Percentiles rank a stretch among this genome's conserved stretches.
Conservation (phyloP, 2,888 invertebrate genomes). For the Pammene aurita region DNA sequence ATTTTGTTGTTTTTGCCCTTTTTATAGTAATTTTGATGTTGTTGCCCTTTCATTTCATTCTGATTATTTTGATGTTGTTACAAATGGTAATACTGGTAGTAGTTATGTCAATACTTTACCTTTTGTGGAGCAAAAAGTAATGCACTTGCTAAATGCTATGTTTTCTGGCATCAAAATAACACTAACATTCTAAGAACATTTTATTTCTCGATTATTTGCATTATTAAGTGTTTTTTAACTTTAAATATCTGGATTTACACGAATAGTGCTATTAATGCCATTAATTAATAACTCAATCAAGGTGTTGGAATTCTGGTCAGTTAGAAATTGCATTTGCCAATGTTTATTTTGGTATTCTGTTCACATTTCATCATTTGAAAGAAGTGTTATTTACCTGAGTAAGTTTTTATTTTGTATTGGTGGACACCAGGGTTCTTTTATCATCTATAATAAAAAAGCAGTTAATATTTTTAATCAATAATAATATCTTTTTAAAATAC, state of each 20-base stretch:
- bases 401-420: no score
- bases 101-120: neutral
- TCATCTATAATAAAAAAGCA: no score
- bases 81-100: neutral
- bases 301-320: neutral
- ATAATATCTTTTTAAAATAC: no score
- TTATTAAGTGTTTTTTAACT: neutral
- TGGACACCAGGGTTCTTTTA: no score
- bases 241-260: neutral
- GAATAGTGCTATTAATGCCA: neutral
- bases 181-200: neutral
- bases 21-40: neutral
- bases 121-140: neutral
- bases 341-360: slow-evolving; percentile 1
- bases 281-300: neutral
- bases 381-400: no score
- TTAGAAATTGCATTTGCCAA: neutral
- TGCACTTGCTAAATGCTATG: neutral
- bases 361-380: no score
- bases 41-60: neutral
- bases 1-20: slow-evolving; percentile 8
- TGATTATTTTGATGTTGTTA: neutral
- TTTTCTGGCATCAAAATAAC: no score
- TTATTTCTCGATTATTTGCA: neutral
- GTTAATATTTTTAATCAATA: no score